Evolutionary conservation across 2,888 invertebrate genomes (phyloP).

Genomic region (Perithous albicinctus): DNA sequence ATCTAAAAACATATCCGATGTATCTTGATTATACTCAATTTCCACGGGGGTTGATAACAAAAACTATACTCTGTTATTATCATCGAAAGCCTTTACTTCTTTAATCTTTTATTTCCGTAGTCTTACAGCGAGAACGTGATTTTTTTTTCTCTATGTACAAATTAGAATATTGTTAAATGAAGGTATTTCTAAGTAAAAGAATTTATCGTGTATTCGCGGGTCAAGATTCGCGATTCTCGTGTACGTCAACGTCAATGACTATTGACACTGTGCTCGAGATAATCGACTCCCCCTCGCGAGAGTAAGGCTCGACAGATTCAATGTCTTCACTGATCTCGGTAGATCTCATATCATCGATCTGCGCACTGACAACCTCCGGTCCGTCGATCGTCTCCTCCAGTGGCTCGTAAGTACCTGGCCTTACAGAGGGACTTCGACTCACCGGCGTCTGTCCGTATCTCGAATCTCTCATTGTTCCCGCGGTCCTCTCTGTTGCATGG

Average conservation of each 20-base stretch:
- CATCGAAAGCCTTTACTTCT: not conserved
- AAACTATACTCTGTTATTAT: not conserved
- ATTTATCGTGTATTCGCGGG: not conserved
- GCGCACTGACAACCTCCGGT: conserved; percentile 64
- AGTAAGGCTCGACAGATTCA: conserved; percentile 53
- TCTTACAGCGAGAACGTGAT: conserved; percentile 6
- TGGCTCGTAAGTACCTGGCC: conserved; percentile 80
- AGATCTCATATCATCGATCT: conserved; percentile 58
- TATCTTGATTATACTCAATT: too few relatives aligned
- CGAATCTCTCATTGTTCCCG: conserved; percentile 66
- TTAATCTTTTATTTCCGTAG: not conserved
- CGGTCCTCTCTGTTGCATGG: conserved; percentile 51
- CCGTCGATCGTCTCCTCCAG: conserved; percentile 77
- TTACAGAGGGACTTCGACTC: conserved; percentile 77
- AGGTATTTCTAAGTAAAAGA: not conserved
- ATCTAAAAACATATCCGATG: too few relatives aligned
- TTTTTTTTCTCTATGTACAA: conserved; percentile 30
- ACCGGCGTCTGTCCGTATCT: conserved; percentile 70
- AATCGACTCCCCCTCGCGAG: conserved; percentile 41
- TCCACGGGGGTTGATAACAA: not conserved
- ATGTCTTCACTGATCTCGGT: conserved; percentile 61
- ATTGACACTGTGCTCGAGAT: conserved; percentile 70
- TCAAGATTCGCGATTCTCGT: conserved; percentile 72
- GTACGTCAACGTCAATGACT: conserved; percentile 79
- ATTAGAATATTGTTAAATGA: not conserved